Base-by-base conservation (phyloP, 2,113 vertebrate species). In the Oreochromis tanganicae region DNA sequence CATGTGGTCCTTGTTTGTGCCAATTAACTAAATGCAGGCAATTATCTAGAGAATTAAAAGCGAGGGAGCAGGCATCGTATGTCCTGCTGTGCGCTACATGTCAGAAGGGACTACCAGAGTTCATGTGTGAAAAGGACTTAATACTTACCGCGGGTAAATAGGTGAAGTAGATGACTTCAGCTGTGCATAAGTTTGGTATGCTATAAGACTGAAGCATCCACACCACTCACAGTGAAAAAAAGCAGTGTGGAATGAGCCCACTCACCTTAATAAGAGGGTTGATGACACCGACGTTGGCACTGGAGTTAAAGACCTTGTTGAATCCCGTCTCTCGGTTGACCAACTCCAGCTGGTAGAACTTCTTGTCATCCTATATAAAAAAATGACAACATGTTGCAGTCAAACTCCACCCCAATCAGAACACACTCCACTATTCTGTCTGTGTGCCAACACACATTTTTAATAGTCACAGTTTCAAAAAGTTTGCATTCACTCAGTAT, bases 321-420 rank as follows among this genome's bases (percentile, higher is more conserved):
- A 99, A 99, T 93, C 98, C 98, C 82, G 98, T 98, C 95, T 99
- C 99, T 95, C 99, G 97, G 96, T 98, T 99, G 95, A 99, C 97
- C 97, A 99, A 94, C 96, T 99, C 99, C 97, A 99, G 94, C 94
- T 99, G 98, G 96, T 98, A 99, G 95, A 99, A 98, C 95, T 99
- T 99, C 97, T 99, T 99, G 96, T 99, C 98, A 63, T 99, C 99
- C 99, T 99, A 94, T 90, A 46, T 92, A n/a, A 27, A 56, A 19
- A 46, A 78, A 41, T 10, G 27, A 38, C 5, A 3, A 21, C 8
- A 4, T 2, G 6, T 0, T 24, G 2, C 32, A 34, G 38, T 12
- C 24, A 48, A 48, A 73, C 5, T n/a, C 10, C 12, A 54, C 36
- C 48, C 7, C 46, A 48, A 61, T 66, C 61, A 66, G 13, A 1